A percentile compares a stretch with the other conserved stretches of the same genome.
Conservation (phyloP, 2,888 invertebrate species). For the Drosophila pegasa region DNA sequence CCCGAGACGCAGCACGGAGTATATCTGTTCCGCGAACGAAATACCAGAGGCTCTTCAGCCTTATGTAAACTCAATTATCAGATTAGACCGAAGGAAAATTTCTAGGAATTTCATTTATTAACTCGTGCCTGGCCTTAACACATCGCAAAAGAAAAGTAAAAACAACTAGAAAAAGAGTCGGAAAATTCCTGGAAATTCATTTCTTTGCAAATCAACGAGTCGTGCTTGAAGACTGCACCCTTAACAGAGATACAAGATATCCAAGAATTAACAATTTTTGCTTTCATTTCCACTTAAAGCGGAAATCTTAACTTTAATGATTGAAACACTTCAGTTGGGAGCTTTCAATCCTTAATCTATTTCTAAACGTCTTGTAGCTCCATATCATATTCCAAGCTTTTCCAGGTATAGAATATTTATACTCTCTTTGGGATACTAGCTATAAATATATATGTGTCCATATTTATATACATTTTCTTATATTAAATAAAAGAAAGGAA, state of each 20-base stretch:
- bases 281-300: background rate
- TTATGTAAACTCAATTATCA: slow-evolving; percentile 29
- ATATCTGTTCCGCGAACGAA: slow-evolving; percentile 6
- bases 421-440: too few relatives aligned
- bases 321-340: too few relatives aligned
- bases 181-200: background rate
- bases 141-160: background rate
- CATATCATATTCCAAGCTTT: background rate
- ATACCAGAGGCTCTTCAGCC: background rate
- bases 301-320: too few relatives aligned
- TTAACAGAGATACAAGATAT: too few relatives aligned
- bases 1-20: slow-evolving; percentile 7
- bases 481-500: too few relatives aligned
- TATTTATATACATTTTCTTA: too few relatives aligned
- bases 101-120: slow-evolving; percentile 7
- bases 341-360: background rate
- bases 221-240: background rate
- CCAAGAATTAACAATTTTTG: background rate
- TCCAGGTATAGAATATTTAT: too few relatives aligned
- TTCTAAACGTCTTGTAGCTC: background rate
- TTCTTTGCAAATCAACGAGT: background rate
- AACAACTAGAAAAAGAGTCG: background rate
- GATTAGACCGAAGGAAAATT: slow-evolving; percentile 13
- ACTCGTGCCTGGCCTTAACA: background rate
- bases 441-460: too few relatives aligned